Conservation (phyloP, 2,797 vertebrate species). For the Limosa lapponica region DNA sequence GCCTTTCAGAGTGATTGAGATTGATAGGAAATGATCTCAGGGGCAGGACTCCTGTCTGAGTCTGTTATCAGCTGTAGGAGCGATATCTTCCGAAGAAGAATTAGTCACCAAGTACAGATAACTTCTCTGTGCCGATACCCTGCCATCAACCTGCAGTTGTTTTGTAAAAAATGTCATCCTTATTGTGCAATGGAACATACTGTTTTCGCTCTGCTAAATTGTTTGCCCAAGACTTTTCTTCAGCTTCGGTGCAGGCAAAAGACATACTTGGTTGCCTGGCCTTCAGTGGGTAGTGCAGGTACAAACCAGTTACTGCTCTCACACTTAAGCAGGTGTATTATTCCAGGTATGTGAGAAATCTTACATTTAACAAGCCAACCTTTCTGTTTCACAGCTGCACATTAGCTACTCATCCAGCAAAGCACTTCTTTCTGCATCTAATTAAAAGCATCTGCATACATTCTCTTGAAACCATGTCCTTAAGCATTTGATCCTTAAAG, state of each 20-base stretch:
- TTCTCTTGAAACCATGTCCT: background rate
- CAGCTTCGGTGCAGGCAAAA: background rate
- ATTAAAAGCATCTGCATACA: background rate
- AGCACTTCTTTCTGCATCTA: background rate
- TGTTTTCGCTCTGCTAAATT: background rate
- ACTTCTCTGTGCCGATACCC: background rate
- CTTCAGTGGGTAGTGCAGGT: background rate
- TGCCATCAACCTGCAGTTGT: background rate
- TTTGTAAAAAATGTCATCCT: background rate
- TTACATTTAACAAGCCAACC: background rate
- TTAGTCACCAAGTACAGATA: constrained; percentile 12
- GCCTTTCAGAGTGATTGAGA: constrained; percentile 40
- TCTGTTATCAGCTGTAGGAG: constrained; percentile 11
- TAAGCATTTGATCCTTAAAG: background rate
- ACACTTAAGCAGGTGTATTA: background rate
- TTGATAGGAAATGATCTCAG: constrained; percentile 43
- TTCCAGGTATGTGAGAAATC: background rate
- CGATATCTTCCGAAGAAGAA: background rate
- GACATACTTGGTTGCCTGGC: background rate
- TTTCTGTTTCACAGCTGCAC: background rate
- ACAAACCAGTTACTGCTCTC: background rate
- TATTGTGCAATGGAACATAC: background rate
- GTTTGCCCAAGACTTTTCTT: background rate
- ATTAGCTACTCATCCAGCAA: background rate
- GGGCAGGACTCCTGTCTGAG: constrained; percentile 1